Evolutionary conservation across 2,888 invertebrate species (phyloP).

Genomic region (Zaprionus lineosus): DNA sequence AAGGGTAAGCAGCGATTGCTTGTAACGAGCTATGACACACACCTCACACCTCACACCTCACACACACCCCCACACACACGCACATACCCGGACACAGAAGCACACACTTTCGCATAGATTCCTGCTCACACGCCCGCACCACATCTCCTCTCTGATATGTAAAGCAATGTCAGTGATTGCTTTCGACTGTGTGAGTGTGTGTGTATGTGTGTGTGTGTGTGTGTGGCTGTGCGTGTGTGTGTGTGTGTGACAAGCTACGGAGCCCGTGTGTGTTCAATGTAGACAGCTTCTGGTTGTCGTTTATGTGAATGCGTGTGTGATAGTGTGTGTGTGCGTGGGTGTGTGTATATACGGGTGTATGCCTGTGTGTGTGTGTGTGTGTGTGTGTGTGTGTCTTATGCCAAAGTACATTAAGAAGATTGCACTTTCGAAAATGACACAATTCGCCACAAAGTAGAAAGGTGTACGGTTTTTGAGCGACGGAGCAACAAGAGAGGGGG

Average conservation of each 20-base stretch:
- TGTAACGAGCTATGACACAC: conserved; percentile 45
- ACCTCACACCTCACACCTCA: too few species aligned
- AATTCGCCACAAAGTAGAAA: conserved; percentile 50
- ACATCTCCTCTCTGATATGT: conserved; percentile 36
- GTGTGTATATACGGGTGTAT: not conserved
- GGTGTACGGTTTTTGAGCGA: conserved; percentile 31
- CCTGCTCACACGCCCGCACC: too few species aligned
- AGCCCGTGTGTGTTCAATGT: conserved; percentile 17
- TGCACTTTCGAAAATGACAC: conserved; percentile 74
- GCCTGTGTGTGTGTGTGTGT: not conserved
- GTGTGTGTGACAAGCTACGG: conserved; percentile 16
- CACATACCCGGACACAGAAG: conserved; percentile 7
- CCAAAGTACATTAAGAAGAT: conserved; percentile 73
- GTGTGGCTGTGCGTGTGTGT: conserved; percentile 9
- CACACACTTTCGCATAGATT: too few species aligned
- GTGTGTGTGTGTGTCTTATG: conserved; percentile 28
- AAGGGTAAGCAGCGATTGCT: conserved; percentile 47
- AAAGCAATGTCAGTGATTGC: conserved; percentile 38
- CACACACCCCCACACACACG: conserved; percentile 17
- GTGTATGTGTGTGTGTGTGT: conserved; percentile 12
- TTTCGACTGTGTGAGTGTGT: conserved; percentile 6
- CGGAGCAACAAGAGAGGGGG: too few species aligned
- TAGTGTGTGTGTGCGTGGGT: not conserved
- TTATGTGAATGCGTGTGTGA: not conserved
- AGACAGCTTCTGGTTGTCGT: conserved; percentile 30